A percentile compares a stretch with the other conserved stretches of the same genome.
These are phyloP conservation scores for Limenitis camilla DNA, from an alignment of 2,888 invertebrate genomes.

Conservation along the genomic window DNA sequence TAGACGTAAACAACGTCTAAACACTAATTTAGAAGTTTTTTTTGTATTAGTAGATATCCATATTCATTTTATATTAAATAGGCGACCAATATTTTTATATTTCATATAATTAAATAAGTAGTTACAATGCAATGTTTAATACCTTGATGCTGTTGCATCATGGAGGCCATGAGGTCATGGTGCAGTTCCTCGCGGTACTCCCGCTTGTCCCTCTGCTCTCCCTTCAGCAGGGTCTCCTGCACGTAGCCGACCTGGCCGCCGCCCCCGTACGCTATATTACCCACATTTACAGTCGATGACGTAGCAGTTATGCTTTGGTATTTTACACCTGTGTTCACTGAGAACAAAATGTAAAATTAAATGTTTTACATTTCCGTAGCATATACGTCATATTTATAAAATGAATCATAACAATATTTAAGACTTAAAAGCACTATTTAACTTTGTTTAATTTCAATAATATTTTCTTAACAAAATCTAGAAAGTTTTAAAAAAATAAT, in stretches of 20 bases:
- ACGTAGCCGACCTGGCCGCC: conserved; percentile 56
- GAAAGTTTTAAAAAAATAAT: too few relatives aligned
- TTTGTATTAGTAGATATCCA: too few relatives aligned
- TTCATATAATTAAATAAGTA: too few relatives aligned
- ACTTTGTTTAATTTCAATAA: too few relatives aligned
- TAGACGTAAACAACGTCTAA: too few relatives aligned
- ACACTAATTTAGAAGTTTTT: too few relatives aligned
- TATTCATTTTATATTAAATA: too few relatives aligned
- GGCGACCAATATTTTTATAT: too few relatives aligned
- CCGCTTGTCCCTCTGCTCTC: conserved; percentile 56
- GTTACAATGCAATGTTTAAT: not conserved
- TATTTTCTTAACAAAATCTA: too few relatives aligned
- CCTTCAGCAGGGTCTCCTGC: conserved; percentile 51
- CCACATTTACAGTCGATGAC: conserved; percentile 57
- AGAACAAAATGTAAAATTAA: too few relatives aligned
- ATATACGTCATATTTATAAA: not conserved
- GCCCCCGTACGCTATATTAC: conserved; percentile 62
- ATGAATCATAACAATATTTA: not conserved
- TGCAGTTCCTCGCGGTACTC: conserved; percentile 69
- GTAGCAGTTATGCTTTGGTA: conserved; percentile 68
- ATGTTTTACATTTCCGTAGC: not conserved
- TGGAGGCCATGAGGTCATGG: conserved; percentile 71
- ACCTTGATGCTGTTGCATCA: conserved; percentile 68
- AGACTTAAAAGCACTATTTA: too few relatives aligned
- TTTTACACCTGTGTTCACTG: conserved; percentile 66